phyloP scores from a whole-genome alignment of 1,140 invertebrate genomes.

The Pseudomyrmex gracilis region DNA sequence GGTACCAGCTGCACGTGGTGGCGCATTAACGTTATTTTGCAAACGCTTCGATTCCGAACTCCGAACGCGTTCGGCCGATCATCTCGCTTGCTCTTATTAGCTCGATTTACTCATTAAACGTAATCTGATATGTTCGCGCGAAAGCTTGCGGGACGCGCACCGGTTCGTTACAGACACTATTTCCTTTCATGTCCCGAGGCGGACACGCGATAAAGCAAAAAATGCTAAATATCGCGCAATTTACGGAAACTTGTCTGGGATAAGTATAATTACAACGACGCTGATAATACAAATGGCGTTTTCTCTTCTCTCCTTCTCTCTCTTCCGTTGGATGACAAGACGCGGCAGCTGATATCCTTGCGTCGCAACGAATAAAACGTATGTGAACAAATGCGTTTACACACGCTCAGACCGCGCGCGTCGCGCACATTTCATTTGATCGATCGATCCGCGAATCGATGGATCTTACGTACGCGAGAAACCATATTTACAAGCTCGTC shows the following conservation, averaged over 20 bases:
- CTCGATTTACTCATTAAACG: conserved; percentile 54
- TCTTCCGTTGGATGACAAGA: conserved; percentile 42
- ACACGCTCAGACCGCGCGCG: conserved; percentile 53
- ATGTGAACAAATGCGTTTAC: conserved; percentile 43
- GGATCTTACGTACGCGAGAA: conserved; percentile 61
- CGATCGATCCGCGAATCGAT: conserved; percentile 72
- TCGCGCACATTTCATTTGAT: conserved; percentile 63
- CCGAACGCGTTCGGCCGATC: neutral
- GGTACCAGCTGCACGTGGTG: conserved; percentile 64
- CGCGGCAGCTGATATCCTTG: conserved; percentile 64
- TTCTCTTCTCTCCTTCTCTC: neutral
- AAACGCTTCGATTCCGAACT: neutral
- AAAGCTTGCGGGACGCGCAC: conserved; percentile 31
- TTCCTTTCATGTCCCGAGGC: conserved; percentile 4
- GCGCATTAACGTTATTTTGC: conserved; percentile 10
- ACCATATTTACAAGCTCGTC: conserved; percentile 63
- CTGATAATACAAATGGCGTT: conserved; percentile 65
- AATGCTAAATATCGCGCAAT: conserved; percentile 62
- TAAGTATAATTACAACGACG: conserved; percentile 56
- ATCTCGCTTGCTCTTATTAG: neutral
- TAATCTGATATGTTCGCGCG: conserved; percentile 28
- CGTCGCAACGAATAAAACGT: conserved; percentile 9
- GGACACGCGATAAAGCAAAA: neutral
- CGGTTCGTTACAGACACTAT: conserved; percentile 25
- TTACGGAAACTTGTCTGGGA: conserved; percentile 36